Conservation (phyloP, 1,140 invertebrate genomes). For the Teleogryllus occipitalis region DNA sequence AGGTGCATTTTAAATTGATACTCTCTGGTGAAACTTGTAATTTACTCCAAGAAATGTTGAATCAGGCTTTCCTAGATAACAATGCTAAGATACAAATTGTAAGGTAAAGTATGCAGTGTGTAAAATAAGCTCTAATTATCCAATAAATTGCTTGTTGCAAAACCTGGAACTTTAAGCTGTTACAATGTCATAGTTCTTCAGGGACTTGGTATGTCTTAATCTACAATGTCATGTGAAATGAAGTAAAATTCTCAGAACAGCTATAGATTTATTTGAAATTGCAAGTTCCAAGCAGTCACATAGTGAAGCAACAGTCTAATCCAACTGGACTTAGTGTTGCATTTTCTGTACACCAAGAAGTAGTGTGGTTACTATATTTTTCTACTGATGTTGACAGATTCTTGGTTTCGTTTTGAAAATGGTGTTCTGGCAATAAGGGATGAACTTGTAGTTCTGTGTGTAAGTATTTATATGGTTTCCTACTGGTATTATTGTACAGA, state of each 20-base stretch:
- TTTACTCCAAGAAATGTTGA: conserved; percentile 12
- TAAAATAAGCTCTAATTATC: background rate
- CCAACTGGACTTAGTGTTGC: background rate
- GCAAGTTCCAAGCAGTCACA: no score
- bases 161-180: background rate
- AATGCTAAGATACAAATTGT: background rate
- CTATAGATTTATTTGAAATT: no score
- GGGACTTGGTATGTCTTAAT: background rate
- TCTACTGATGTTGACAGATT: background rate
- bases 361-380: background rate
- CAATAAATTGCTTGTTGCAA: background rate
- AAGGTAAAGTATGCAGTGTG: background rate
- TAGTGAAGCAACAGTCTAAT: background rate
- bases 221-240: background rate
- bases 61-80: conserved; percentile 12
- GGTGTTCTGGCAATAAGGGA: background rate
- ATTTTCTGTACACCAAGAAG: background rate
- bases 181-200: background rate
- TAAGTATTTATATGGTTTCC: background rate
- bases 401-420: background rate
- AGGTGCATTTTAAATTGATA: background rate
- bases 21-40: background rate
- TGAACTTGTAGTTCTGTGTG: background rate
- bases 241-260: background rate
- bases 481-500: background rate